Conservation (phyloP, 2,113 vertebrate species). For the Semicossyphus pulcher region DNA sequence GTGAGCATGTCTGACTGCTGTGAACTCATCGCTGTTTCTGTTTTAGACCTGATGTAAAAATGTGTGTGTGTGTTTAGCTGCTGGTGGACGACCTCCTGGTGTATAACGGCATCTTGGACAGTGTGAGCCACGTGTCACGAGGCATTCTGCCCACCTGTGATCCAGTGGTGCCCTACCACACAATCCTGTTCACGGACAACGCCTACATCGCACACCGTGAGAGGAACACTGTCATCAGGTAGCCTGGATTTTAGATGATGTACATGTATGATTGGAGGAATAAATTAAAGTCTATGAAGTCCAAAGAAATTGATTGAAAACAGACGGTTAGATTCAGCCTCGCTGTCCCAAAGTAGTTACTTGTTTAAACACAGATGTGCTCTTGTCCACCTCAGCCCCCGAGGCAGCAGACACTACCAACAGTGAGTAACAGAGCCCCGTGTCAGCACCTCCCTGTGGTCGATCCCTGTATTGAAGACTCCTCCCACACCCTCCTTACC, state of each 20-base stretch:
- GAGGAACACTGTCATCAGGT: slow-evolving; percentile 90
- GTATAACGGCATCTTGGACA: slow-evolving; percentile 94
- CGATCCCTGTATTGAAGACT: slow-evolving; percentile 47
- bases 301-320: not conserved
- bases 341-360: not conserved
- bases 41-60: not conserved
- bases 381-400: slow-evolving; percentile 78
- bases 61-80: slow-evolving; percentile 80
- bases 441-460: slow-evolving; percentile 71
- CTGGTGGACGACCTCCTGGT: slow-evolving; percentile 96
- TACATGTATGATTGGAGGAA: not conserved
- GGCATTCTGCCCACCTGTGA: slow-evolving; percentile 95
- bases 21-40: not conserved
- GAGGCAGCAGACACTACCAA: slow-evolving; percentile 61
- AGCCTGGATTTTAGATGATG: not conserved
- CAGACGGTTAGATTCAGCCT: not conserved
- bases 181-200: slow-evolving; percentile 93
- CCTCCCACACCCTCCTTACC: slow-evolving; percentile 25
- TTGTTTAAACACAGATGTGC: slow-evolving; percentile 61
- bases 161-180: slow-evolving; percentile 89
- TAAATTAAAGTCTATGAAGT: not conserved
- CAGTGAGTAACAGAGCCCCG: slow-evolving; percentile 77
- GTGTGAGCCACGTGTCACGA: slow-evolving; percentile 82
- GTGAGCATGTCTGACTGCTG: slow-evolving; percentile 73
- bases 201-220: slow-evolving; percentile 85